These are phyloP conservation scores for Drosophila meridiana DNA, from an alignment of 2,888 invertebrate species.

Conservation along the genomic window DNA sequence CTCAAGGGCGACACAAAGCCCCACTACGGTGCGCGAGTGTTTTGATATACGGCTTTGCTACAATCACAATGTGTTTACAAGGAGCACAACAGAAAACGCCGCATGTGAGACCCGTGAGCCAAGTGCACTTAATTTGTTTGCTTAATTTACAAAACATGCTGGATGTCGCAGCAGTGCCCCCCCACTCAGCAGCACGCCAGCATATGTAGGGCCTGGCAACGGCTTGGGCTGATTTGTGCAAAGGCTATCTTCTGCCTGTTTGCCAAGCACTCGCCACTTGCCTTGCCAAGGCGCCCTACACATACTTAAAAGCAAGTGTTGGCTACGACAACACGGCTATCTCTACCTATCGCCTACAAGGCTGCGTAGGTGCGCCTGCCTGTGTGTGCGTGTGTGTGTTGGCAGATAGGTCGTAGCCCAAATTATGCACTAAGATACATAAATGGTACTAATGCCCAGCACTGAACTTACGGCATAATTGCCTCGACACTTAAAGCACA, in stretches of 20 bases:
- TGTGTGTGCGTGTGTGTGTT: neutral
- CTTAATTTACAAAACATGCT: conserved; percentile 81
- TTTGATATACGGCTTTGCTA: conserved; percentile 76
- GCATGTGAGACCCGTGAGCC: conserved; percentile 58
- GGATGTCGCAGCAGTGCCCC: conserved; percentile 21
- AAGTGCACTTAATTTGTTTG: conserved; percentile 83
- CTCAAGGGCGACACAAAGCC: conserved; percentile 63
- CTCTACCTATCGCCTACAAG: conserved; percentile 17
- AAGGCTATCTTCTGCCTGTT: conserved; percentile 53
- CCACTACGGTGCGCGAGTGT: conserved; percentile 37
- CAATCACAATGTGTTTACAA: conserved; percentile 78
- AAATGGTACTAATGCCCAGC: conserved; percentile 34
- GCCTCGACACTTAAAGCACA: neutral
- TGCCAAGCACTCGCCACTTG: conserved; percentile 61
- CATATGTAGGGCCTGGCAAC: conserved; percentile 8
- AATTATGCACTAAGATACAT: conserved; percentile 50
- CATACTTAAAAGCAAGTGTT: conserved; percentile 46
- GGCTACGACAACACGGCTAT: conserved; percentile 47
- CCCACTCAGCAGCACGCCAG: neutral
- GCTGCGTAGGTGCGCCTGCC: conserved; percentile 15
- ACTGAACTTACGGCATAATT: conserved; percentile 22
- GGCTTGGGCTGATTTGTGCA: conserved; percentile 30
- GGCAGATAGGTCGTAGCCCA: conserved; percentile 30
- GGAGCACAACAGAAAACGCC: conserved; percentile 55
- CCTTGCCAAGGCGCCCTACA: conserved; percentile 59